Base-by-base conservation (phyloP, 2,888 invertebrate genomes). In the Mycalesis mineus region DNA sequence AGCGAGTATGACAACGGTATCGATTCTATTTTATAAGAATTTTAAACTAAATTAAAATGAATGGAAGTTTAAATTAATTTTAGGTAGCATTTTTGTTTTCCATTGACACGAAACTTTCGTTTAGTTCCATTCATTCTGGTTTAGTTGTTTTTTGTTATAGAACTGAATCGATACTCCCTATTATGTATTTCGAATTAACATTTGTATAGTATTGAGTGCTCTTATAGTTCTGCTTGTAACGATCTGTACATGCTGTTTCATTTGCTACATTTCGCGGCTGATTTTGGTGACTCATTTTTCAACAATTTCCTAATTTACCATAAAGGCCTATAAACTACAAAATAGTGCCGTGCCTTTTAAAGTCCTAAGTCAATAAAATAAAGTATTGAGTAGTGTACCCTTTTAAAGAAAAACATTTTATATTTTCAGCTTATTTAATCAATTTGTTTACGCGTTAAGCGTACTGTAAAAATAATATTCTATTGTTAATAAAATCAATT, bases 221-320 rank as follows among this genome's bases (percentile, higher is more conserved):
- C 45, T 45, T 15, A 6, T 44, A 42, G 31, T 53, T 53, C 52
- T 53, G 50, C n/a, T 15, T n/a, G 13, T 8, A 52, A 48, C 58
- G 52, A 58, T 58, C 55, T 58, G 58, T 59, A 62, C 47, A 56
- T 62, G 53, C 54, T 59, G 53, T 39, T 54, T 37, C 40, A 36
- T 39, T 39, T 28, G 39, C 39, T 49, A 49, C 42, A 44, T 42
- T 49, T 45, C 29, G 29, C n/a, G 29, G 14, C 13, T 29, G 3
- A 29, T 45, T 45, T 45, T 41, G 11, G 40, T 40, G 40, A 40
- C 15, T 40, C 22, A 40, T 8, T 40, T 40, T 40, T 40, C 15
- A 41, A 41, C 2, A 9, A 3, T 17, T 41, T 22, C 0, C 17
- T 8, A 41, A 41, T 17, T 11, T 17, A 1, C 11, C 9, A 11